A percentile compares a stretch with the other conserved stretches of the same genome.
These are phyloP conservation scores for Dicrurus megarhynchus DNA, from an alignment of 2,113 vertebrate species.

Conservation along the genomic window DNA sequence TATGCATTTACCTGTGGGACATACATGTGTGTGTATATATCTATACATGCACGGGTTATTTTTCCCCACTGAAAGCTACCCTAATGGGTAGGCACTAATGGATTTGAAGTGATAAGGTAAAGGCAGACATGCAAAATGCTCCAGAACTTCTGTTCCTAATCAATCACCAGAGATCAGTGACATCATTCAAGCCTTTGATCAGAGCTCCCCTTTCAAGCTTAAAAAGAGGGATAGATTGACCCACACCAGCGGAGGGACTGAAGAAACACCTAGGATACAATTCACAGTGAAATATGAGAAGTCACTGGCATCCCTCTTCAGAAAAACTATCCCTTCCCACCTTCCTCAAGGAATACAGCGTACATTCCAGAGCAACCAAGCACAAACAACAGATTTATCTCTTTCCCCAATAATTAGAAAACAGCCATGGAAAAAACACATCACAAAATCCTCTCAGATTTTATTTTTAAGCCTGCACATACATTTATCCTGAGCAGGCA, in stretches of 20 bases:
- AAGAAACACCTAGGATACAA: constrained; percentile 74
- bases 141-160: constrained; percentile 89
- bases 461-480: background rate
- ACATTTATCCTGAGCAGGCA: fast-evolving
- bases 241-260: constrained; percentile 46
- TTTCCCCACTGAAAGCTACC: background rate
- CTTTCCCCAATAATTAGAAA: constrained; percentile 25
- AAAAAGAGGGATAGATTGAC: constrained; percentile 70
- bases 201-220: constrained; percentile 85
- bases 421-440: background rate
- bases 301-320: constrained; percentile 33
- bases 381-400: constrained; percentile 57
- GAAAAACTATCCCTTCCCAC: constrained; percentile 52
- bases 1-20: background rate
- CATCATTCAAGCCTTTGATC: constrained; percentile 90
- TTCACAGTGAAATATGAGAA: constrained; percentile 75
- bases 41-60: background rate
- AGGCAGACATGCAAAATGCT: constrained; percentile 66
- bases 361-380: constrained; percentile 65
- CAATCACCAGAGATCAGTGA: constrained; percentile 92
- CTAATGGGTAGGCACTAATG: constrained; percentile 55
- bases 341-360: constrained; percentile 43
- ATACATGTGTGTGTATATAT: no score
- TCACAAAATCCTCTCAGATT: constrained; percentile 17
- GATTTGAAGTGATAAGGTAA: constrained; percentile 70